phyloP scores from a whole-genome alignment of 2,888 invertebrate species.

The Ethmia dodecea region DNA sequence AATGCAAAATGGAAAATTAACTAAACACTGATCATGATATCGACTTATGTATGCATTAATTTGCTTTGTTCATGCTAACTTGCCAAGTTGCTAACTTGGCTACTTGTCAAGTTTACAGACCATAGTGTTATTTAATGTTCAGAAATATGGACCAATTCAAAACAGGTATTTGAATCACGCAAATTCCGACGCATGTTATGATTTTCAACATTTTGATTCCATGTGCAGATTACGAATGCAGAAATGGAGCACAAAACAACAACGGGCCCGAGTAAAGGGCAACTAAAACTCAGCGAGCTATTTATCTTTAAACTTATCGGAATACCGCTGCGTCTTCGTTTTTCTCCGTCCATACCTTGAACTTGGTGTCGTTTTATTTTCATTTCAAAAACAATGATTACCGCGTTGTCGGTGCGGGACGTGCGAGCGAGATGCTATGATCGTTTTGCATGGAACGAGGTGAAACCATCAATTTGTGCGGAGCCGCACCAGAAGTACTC shows the following conservation, averaged over 20 bases:
- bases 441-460: constrained; percentile 68
- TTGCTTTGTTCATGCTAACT: constrained; percentile 5
- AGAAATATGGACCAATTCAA: constrained; percentile 19
- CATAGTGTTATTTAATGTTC: not conserved
- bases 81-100: constrained; percentile 1
- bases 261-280: constrained; percentile 42
- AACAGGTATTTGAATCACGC: too few species aligned
- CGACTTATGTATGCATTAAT: constrained; percentile 1
- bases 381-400: constrained; percentile 69
- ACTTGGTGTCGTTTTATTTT: constrained; percentile 57
- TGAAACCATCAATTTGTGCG: constrained; percentile 70
- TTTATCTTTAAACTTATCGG: constrained; percentile 73
- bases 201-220: constrained; percentile 43
- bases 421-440: constrained; percentile 63
- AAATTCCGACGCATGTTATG: constrained; percentile 37
- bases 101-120: constrained; percentile 1
- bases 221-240: constrained; percentile 40
- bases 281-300: constrained; percentile 63
- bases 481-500: constrained; percentile 36
- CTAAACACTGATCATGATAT: constrained; percentile 2
- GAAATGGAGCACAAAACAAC: constrained; percentile 41
- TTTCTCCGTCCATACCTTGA: constrained; percentile 62
- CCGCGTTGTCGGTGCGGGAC: constrained; percentile 55
- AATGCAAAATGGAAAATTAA: not conserved
- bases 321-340: constrained; percentile 59